Conservation (phyloP, 2,888 invertebrate species). For the Drosophila austrosaltans region DNA sequence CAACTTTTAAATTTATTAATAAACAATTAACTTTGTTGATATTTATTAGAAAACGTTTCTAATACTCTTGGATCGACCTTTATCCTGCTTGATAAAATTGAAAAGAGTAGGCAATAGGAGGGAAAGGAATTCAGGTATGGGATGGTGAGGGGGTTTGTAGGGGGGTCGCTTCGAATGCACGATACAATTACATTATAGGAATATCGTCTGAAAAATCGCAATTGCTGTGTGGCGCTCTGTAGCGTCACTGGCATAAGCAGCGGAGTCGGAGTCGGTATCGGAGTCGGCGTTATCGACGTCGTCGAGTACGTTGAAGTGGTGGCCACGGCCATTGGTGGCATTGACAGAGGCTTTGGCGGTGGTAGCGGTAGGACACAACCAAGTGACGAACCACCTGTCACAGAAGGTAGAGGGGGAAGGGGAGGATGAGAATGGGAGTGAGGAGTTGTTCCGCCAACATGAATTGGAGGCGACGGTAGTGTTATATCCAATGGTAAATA, state of each 20-base stretch:
- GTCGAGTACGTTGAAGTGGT: conserved; percentile 22
- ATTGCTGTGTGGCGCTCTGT: conserved; percentile 81
- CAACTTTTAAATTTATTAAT: background rate
- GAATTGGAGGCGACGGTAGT: conserved; percentile 56
- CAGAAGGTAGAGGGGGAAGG: background rate
- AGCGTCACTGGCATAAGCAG: conserved; percentile 72
- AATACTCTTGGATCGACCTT: too few relatives aligned
- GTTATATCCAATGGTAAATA: conserved; percentile 63
- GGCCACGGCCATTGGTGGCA: conserved; percentile 20
- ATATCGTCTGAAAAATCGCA: conserved; percentile 82
- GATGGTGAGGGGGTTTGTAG: background rate
- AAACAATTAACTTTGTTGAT: background rate
- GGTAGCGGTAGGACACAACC: conserved; percentile 6
- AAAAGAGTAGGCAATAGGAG: background rate
- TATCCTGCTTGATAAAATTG: conserved; percentile 6
- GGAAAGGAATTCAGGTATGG: background rate
- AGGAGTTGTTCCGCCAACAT: conserved; percentile 3
- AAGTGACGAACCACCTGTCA: background rate
- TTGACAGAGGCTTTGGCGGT: conserved; percentile 12
- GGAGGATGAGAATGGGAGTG: conserved; percentile 9
- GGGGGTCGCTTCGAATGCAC: conserved; percentile 67
- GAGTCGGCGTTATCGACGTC: conserved; percentile 18
- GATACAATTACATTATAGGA: conserved; percentile 83
- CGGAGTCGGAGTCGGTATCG: conserved; percentile 52
- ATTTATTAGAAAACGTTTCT: background rate